Conservation (phyloP, 2,888 invertebrate species). For the Tetanocera ferruginea region DNA sequence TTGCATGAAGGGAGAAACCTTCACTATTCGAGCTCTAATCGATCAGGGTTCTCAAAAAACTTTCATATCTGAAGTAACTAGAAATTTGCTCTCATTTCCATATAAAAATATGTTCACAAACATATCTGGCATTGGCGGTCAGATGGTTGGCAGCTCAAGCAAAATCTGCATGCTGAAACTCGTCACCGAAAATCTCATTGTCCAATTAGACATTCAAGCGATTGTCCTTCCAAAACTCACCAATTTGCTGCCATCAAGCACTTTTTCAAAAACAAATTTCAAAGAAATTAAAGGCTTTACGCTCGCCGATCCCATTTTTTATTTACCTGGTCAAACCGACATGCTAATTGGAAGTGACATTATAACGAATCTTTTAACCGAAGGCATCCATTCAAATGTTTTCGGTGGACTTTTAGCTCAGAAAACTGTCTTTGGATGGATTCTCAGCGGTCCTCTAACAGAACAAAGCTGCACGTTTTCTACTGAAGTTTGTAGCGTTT, state of each 20-base stretch:
- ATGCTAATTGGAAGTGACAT: conserved; percentile 4
- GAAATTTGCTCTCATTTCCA: not conserved
- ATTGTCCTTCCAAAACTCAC: not conserved
- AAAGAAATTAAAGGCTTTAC: not conserved
- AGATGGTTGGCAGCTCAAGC: not conserved
- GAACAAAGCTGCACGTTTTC: no score
- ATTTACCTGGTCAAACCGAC: not conserved
- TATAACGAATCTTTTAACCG: not conserved
- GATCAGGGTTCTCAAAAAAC: no score
- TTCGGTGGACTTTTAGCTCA: not conserved
- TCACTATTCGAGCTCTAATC: no score
- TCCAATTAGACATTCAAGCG: not conserved
- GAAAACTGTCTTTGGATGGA: not conserved
- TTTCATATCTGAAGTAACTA: conserved; percentile 26
- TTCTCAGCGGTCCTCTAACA: not conserved
- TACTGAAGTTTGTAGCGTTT: no score
- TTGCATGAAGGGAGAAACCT: no score
- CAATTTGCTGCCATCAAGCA: not conserved
- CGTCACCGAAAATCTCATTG: not conserved
- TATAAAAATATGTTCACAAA: conserved; percentile 2
- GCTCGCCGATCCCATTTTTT: conserved; percentile 31
- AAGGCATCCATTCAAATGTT: not conserved
- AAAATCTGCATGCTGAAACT: conserved; percentile 21
- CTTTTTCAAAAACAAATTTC: not conserved
- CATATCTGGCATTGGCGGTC: conserved; percentile 29